These are phyloP conservation scores for Upupa epops DNA, from an alignment of 2,113 vertebrate genomes.

Conservation along the genomic window DNA sequence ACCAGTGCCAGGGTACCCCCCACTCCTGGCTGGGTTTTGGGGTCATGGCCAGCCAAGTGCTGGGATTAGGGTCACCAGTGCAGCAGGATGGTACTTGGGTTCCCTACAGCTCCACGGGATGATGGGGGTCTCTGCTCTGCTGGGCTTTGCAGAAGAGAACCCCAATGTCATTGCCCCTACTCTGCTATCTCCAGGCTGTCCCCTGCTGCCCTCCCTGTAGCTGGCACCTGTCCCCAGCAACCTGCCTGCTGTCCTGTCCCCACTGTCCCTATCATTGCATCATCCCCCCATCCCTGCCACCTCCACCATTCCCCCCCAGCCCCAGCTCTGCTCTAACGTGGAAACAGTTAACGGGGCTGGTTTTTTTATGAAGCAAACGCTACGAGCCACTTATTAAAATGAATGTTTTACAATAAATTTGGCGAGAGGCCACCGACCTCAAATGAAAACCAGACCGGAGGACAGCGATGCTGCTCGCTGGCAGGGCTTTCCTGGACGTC, in stretches of 20 bases:
- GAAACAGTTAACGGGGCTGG: constrained; percentile 48
- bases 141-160: not conserved
- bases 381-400: constrained; percentile 67
- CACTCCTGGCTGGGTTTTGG: not conserved
- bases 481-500: not conserved
- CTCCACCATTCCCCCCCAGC: fast-evolving
- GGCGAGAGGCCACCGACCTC: constrained; percentile 64
- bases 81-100: not conserved
- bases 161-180: not conserved
- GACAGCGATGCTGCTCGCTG: not conserved
- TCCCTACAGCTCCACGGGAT: not conserved
- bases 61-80: not conserved
- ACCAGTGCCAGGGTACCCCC: fast-evolving
- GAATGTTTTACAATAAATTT: constrained; percentile 65
- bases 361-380: not conserved
- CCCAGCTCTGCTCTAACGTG: not conserved
- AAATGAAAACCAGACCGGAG: constrained; percentile 68
- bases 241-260: not conserved
- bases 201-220: not conserved
- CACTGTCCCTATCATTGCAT: no score
- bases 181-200: not conserved
- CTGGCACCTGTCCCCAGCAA: not conserved
- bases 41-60: not conserved
- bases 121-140: not conserved
- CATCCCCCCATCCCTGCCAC: not conserved